A percentile compares a stretch with the other conserved stretches of the same genome.
These are phyloP conservation scores for Gandaritis pyraliata DNA, from an alignment of 2,888 invertebrate genomes.

Conservation along the genomic window DNA sequence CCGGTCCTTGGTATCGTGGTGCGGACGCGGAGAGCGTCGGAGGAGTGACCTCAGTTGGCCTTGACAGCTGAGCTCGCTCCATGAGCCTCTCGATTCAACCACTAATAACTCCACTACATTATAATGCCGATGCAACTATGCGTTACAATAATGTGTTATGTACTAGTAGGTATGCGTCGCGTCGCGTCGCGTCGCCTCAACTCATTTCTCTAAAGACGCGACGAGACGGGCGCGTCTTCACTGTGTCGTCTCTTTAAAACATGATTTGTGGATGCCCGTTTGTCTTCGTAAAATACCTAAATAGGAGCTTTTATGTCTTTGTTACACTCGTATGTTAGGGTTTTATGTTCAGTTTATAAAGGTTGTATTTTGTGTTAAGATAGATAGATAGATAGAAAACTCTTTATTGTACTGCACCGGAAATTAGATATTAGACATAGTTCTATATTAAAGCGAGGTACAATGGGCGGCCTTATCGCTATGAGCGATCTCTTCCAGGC, in stretches of 20 bases:
- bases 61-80: constrained; percentile 81
- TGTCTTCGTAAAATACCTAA: constrained; percentile 47
- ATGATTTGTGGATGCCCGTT: constrained; percentile 69
- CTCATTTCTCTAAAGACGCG: constrained; percentile 41
- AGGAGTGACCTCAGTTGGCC: constrained; percentile 83
- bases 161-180: constrained; percentile 34
- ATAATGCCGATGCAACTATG: constrained; percentile 77
- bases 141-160: constrained; percentile 65
- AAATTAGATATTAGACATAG: no score
- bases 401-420: no score
- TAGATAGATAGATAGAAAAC: no score
- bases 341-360: constrained; percentile 22
- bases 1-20: constrained; percentile 80
- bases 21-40: constrained; percentile 80
- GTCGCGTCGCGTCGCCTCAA: constrained; percentile 34
- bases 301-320: constrained; percentile 36
- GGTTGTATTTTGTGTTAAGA: constrained; percentile 8
- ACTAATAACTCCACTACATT: constrained; percentile 82
- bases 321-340: constrained; percentile 23
- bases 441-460: no score
- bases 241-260: constrained; percentile 60
- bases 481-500: no score
- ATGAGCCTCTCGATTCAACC: constrained; percentile 76
- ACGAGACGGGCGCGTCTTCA: constrained; percentile 38
- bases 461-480: no score